A percentile compares a stretch with the other conserved stretches of the same genome.
Evolutionary conservation across 2,113 vertebrate species (phyloP).

Genomic region (Salvelinus sp.): DNA sequence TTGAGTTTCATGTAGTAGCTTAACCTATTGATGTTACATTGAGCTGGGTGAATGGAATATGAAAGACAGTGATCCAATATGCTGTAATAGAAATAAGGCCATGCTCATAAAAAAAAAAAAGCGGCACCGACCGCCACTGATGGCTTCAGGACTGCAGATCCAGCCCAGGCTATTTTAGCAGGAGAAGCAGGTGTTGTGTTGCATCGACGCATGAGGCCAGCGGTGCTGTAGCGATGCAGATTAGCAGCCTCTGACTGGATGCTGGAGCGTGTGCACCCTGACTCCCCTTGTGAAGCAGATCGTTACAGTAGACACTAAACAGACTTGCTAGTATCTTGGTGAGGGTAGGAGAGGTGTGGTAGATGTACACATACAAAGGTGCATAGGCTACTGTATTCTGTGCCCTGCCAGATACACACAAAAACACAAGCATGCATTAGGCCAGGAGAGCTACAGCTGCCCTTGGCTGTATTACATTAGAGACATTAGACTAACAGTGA

Average conservation of each 20-base stretch:
- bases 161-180: constrained; percentile 8
- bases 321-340: background rate
- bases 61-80: too few relatives aligned
- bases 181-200: constrained; percentile 40
- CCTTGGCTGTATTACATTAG: background rate
- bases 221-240: constrained; percentile 24
- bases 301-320: background rate
- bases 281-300: background rate
- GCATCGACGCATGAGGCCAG: constrained; percentile 22
- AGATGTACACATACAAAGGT: background rate
- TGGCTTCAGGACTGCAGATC: background rate
- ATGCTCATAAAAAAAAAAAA: too few relatives aligned
- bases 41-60: too few relatives aligned
- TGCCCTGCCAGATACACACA: background rate
- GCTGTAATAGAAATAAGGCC: too few relatives aligned
- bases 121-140: too few relatives aligned
- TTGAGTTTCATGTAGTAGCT: too few relatives aligned
- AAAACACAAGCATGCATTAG: background rate
- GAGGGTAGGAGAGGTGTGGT: background rate
- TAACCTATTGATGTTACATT: too few relatives aligned
- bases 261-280: background rate
- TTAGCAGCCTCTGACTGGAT: constrained; percentile 6
- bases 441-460: background rate
- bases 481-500: background rate
- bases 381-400: background rate